These are phyloP conservation scores for Drosophila hamatofila DNA, from an alignment of 2,888 invertebrate species.

Conservation along the genomic window DNA sequence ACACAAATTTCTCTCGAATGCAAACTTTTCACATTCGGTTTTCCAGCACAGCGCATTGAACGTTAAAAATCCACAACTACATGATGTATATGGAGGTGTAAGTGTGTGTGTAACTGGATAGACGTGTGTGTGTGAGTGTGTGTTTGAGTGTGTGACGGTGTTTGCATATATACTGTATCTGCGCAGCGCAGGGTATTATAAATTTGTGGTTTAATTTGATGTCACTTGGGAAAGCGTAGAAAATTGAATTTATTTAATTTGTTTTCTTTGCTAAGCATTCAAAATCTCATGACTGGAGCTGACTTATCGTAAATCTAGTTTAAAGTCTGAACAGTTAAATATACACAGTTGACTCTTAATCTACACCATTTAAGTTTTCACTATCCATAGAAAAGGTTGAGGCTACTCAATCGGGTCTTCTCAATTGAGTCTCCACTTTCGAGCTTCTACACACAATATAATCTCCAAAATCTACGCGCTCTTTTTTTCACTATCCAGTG, in stretches of 20 bases:
- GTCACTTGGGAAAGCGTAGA: neutral
- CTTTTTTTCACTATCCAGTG: too few relatives aligned
- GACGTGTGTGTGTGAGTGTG: slow-evolving; percentile 18
- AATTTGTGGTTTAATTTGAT: slow-evolving; percentile 4
- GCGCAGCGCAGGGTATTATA: slow-evolving; percentile 17
- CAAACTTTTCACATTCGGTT: slow-evolving; percentile 80
- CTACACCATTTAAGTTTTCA: too few relatives aligned
- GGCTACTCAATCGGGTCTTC: too few relatives aligned
- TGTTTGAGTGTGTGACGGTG: neutral
- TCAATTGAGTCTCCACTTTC: too few relatives aligned
- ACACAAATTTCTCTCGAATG: slow-evolving; percentile 45
- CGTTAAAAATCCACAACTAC: slow-evolving; percentile 61
- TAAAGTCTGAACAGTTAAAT: neutral
- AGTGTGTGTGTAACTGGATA: slow-evolving; percentile 11
- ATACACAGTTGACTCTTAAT: neutral
- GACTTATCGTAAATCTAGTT: neutral
- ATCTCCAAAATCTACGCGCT: too few relatives aligned
- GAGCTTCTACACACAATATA: too few relatives aligned
- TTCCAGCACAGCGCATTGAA: slow-evolving; percentile 69
- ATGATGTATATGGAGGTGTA: slow-evolving; percentile 16
- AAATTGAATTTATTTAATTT: neutral
- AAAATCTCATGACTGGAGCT: neutral
- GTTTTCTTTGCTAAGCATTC: neutral
- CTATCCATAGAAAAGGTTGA: too few relatives aligned
- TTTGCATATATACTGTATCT: slow-evolving; percentile 9